Evolutionary conservation across 2,113 vertebrate species (phyloP).

Genomic region (Ictidomys tridecemlineatus): DNA sequence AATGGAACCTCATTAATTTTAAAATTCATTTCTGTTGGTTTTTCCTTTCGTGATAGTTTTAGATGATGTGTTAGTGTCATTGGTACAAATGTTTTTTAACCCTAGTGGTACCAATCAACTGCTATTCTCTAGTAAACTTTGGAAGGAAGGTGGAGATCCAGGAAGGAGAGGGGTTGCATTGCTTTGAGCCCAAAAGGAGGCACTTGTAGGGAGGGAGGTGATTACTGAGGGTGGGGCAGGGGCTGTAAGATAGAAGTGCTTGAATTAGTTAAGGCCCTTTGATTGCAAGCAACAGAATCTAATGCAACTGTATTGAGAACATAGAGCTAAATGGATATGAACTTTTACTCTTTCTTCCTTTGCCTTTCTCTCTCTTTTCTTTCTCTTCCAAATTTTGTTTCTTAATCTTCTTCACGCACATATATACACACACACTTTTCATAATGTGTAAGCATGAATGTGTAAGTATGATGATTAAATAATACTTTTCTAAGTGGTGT

Average conservation of each 20-base stretch:
- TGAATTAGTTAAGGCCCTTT: not conserved
- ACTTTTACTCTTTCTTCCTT: not conserved
- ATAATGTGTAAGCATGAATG: not conserved
- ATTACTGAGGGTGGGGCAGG: not conserved
- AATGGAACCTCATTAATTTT: not conserved
- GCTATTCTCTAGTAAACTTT: not conserved
- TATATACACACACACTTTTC: not conserved
- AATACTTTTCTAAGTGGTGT: not conserved
- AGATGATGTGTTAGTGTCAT: not conserved
- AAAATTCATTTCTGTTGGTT: constrained; percentile 6
- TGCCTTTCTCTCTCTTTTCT: not conserved
- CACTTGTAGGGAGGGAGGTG: rapidly evolving
- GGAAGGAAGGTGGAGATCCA: not conserved
- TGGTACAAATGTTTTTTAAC: not conserved
- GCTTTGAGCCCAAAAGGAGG: not conserved
- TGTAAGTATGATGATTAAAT: not conserved
- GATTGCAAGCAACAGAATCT: not conserved
- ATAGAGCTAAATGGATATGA: not conserved
- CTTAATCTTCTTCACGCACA: not conserved
- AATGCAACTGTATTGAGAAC: not conserved
- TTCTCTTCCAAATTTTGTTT: not conserved
- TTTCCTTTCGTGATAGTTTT: not conserved
- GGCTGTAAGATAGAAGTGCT: not conserved
- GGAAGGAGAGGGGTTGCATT: not conserved
- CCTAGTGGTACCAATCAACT: not conserved